Percentiles rank a stretch among this genome's conserved stretches.
Conservation (phyloP, 2,113 vertebrate species). For the Turnix velox region DNA sequence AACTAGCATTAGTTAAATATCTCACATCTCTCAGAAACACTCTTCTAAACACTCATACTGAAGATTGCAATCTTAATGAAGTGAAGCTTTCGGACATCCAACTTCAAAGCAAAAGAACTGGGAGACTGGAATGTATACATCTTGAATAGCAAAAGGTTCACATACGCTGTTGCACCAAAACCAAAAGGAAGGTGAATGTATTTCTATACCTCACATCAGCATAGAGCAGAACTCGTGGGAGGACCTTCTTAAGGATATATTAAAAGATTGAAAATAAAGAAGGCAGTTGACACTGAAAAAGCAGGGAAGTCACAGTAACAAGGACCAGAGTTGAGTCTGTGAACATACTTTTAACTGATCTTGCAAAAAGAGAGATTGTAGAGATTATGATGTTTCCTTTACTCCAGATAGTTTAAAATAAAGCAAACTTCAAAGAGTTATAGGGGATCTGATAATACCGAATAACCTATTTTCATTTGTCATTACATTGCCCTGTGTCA, state of each 20-base stretch:
- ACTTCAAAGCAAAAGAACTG: slow-evolving; percentile 23
- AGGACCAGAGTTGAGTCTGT: not conserved
- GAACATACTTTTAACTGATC: slow-evolving; percentile 1
- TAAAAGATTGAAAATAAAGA: not conserved
- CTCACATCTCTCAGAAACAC: not conserved
- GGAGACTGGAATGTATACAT: not conserved
- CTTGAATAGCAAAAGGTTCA: not conserved
- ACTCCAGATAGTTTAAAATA: slow-evolving; percentile 12
- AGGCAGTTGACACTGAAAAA: not conserved
- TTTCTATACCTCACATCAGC: not conserved
- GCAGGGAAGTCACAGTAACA: not conserved
- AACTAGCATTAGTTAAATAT: not conserved
- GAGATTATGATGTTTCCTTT: not conserved
- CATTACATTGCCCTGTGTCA: not conserved
- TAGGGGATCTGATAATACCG: not conserved
- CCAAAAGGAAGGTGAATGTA: not conserved
- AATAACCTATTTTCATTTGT: not conserved
- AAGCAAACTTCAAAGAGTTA: slow-evolving; percentile 42
- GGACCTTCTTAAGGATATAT: not conserved
- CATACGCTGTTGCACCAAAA: not conserved
- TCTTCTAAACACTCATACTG: not conserved
- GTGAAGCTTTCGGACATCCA: not conserved
- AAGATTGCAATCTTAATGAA: slow-evolving; percentile 13
- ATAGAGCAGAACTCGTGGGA: not conserved
- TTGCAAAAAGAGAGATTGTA: not conserved